Evolutionary conservation across 2,113 vertebrate species (phyloP), one percentile per base, ranked within the genome.

Genomic region (Cephalopterus ornatus): DNA sequence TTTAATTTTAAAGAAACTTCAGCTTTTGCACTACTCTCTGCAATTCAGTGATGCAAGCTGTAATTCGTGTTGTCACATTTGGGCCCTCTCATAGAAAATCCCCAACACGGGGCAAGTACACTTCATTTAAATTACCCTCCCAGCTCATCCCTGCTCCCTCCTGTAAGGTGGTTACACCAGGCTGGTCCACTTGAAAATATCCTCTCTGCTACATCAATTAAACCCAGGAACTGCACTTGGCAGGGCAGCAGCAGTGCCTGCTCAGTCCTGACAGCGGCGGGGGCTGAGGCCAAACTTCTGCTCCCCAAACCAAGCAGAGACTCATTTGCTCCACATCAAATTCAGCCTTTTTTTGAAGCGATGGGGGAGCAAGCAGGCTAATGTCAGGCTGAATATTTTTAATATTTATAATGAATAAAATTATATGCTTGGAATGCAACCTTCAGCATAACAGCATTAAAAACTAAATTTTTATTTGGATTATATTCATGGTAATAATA

Each of bases 381-480:
- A 91, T 92, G 68, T 92, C 93, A 95, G 96, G 77, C 89, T 89
- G 86, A 92, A 92, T 93, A 95, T 84, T 97, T 95, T 95, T 96
- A 97, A 93, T 96, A 95, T 96, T 97, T 96, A 92, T 97, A 98
- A 97, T 98, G 92, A 98, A 92, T 91, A 96, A 97, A 98, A 97
- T 97, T 93, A 98, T 92, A 98, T 96, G 93, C 91, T 96, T 97
- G 73, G 67, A 92, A 96, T 86, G 50, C 49, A 95, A 85, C 94
- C 95, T 97, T 97, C 95, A 89, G 95, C 78, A 47, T 95, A 97
- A 96, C 83, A 59, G 90, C 92, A 97, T 92, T 95, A 95, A 88
- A 96, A 97, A 95, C 61, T 92, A 97, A 95, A 96, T 87, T 97
- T 97, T 95, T 96, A 93, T 97, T 97, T 96, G 95, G 95, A 97